phyloP scores from a whole-genome alignment of 2,113 vertebrate species.

The Butorides virescens region DNA sequence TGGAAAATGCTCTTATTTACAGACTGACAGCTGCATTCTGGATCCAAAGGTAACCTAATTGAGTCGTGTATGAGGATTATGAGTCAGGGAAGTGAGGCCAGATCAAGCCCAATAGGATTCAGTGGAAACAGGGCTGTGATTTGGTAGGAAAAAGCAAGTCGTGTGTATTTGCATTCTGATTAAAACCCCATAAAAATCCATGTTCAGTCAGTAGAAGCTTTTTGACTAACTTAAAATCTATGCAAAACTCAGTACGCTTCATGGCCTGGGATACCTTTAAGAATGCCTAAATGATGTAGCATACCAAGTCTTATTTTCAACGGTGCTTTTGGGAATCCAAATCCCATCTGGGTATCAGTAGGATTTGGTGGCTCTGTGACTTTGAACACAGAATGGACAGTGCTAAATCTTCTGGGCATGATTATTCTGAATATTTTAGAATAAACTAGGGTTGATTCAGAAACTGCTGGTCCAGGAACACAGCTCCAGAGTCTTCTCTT shows the following conservation, averaged over 20 bases:
- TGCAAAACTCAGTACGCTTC: background rate
- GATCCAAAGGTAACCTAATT: background rate
- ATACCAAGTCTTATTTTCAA: background rate
- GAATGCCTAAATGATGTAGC: background rate
- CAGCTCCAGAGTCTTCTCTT: background rate
- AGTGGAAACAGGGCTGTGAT: background rate
- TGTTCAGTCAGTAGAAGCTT: background rate
- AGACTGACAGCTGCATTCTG: background rate
- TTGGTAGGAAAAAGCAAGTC: background rate
- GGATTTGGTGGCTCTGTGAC: background rate
- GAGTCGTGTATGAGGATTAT: background rate
- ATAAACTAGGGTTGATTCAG: background rate
- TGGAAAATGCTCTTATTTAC: background rate
- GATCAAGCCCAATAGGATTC: background rate
- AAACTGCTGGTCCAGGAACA: background rate
- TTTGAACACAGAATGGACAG: background rate
- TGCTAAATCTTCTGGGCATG: background rate
- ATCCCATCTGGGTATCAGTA: background rate
- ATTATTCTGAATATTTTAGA: background rate
- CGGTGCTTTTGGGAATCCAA: background rate
- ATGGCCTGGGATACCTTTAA: background rate
- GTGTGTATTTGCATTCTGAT: background rate
- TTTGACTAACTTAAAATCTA: background rate
- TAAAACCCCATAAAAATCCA: background rate
- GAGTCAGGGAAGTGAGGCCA: background rate